Percentiles rank a stretch among this genome's conserved stretches.
phyloP scores from a whole-genome alignment of 2,797 vertebrate species.

The Sternarchorhynchus goeldii region DNA sequence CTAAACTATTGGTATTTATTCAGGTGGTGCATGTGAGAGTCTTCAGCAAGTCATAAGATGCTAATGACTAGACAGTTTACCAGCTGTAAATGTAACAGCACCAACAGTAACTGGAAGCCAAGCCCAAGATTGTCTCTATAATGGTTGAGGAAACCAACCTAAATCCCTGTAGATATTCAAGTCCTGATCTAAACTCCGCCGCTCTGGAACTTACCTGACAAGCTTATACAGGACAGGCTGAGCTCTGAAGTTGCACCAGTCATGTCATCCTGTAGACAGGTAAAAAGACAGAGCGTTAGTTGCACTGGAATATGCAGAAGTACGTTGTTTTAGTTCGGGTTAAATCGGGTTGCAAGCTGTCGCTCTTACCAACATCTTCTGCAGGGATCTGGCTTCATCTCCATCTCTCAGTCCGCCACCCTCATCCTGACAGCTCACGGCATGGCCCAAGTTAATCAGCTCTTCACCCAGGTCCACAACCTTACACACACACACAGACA shows the following conservation, averaged over 20 bases:
- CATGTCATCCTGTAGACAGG: constrained; percentile 70
- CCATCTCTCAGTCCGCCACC: constrained; percentile 56
- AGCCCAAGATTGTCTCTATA: no score
- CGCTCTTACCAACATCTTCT: constrained; percentile 74
- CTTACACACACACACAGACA: constrained; percentile 60
- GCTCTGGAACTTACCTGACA: constrained; percentile 74
- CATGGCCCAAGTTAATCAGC: constrained; percentile 78
- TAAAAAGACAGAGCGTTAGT: constrained; percentile 4
- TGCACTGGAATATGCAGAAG: not conserved
- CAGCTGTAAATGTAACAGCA: no score
- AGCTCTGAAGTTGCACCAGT: constrained; percentile 73
- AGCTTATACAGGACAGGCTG: constrained; percentile 80
- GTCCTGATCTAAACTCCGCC: not conserved
- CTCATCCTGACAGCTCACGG: constrained; percentile 69
- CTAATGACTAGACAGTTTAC: no score
- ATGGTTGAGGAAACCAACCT: not conserved
- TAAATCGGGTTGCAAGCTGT: no score
- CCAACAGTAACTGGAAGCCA: no score
- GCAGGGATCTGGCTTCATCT: constrained; percentile 61
- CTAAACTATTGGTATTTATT: constrained; percentile 39
- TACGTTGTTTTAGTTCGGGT: no score
- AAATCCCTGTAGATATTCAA: not conserved
- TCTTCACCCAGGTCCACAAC: constrained; percentile 82
- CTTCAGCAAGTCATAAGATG: not conserved
- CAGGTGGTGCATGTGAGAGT: constrained; percentile 4